A percentile compares a stretch with the other conserved stretches of the same genome.
Conservation (phyloP, 2,888 invertebrate genomes). For the Cheilosia vernalis region DNA sequence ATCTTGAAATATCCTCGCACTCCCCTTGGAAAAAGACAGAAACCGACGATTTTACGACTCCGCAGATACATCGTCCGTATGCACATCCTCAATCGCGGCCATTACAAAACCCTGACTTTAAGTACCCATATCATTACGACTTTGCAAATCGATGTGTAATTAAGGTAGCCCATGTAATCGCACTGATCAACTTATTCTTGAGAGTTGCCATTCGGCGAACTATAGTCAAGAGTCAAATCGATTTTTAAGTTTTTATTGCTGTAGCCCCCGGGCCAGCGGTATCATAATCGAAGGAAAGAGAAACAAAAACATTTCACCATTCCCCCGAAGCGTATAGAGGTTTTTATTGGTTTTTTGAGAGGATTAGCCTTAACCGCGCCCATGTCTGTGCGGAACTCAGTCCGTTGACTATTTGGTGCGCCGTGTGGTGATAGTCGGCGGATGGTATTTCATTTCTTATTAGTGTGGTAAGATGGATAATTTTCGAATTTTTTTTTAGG, state of each 20-base stretch:
- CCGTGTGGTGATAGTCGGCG: not conserved
- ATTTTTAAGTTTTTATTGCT: slow-evolving; percentile 30
- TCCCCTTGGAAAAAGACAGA: slow-evolving; percentile 5
- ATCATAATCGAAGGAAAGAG: not conserved
- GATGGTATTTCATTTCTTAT: not conserved
- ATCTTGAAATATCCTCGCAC: slow-evolving; percentile 7
- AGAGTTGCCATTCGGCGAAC: not conserved
- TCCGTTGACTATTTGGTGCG: not conserved
- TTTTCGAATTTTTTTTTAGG: no score
- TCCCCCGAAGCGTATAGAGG: not conserved
- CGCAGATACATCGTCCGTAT: not conserved
- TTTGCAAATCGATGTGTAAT: slow-evolving; percentile 42
- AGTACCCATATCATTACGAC: slow-evolving; percentile 30
- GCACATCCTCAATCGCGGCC: slow-evolving; percentile 1
- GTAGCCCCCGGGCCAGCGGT: not conserved
- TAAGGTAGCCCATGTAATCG: slow-evolving; percentile 43
- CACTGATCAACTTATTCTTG: slow-evolving; percentile 1
- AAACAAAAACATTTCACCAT: not conserved
- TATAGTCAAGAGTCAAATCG: slow-evolving; percentile 13
- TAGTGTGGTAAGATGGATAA: no score
- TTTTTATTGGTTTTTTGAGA: slow-evolving; percentile 8
- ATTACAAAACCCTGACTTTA: slow-evolving; percentile 27
- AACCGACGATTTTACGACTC: slow-evolving; percentile 23
- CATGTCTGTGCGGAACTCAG: slow-evolving; percentile 3
- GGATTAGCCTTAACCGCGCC: slow-evolving; percentile 13